Evolutionary conservation across 1,140 invertebrate species (phyloP).

Genomic region (Lasioglossum baleicum): DNA sequence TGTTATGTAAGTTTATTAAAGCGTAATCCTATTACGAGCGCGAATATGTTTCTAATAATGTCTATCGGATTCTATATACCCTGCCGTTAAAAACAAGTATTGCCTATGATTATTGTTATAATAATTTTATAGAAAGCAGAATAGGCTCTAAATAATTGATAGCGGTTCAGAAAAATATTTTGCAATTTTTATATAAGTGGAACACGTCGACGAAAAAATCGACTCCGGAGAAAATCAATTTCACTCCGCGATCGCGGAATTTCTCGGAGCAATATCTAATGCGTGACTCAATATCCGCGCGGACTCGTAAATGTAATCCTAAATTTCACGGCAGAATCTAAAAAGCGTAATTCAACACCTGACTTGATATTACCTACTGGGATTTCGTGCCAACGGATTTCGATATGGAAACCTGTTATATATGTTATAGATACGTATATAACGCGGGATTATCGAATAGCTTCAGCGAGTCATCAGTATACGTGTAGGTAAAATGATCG

Average conservation of each 20-base stretch:
- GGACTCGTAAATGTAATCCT: slow-evolving; percentile 25
- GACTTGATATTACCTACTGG: slow-evolving; percentile 30
- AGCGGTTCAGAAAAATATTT: no score
- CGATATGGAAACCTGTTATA: slow-evolving; percentile 15
- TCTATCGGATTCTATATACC: neutral
- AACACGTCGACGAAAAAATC: no score
- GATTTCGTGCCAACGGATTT: slow-evolving; percentile 11
- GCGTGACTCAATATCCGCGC: slow-evolving; percentile 7
- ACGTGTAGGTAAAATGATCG: neutral
- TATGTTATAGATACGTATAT: slow-evolving; percentile 10
- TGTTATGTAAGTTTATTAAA: neutral
- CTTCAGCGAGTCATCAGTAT: slow-evolving; percentile 16
- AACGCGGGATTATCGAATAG: slow-evolving; percentile 33
- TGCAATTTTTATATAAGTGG: no score
- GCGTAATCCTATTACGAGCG: neutral
- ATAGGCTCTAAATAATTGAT: no score
- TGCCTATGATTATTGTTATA: no score
- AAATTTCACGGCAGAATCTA: slow-evolving; percentile 39
- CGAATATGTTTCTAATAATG: neutral
- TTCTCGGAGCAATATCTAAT: slow-evolving; percentile 23
- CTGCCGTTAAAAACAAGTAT: no score
- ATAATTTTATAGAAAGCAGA: no score
- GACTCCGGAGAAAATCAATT: no score
- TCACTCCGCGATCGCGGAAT: neutral
- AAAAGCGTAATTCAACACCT: slow-evolving; percentile 37